A percentile compares a stretch with the other conserved stretches of the same genome.
These are phyloP conservation scores for Catostylus mosaicus DNA, from an alignment of 30 jellyfish, hydroid and myxozoan species.

Conservation along the genomic window DNA sequence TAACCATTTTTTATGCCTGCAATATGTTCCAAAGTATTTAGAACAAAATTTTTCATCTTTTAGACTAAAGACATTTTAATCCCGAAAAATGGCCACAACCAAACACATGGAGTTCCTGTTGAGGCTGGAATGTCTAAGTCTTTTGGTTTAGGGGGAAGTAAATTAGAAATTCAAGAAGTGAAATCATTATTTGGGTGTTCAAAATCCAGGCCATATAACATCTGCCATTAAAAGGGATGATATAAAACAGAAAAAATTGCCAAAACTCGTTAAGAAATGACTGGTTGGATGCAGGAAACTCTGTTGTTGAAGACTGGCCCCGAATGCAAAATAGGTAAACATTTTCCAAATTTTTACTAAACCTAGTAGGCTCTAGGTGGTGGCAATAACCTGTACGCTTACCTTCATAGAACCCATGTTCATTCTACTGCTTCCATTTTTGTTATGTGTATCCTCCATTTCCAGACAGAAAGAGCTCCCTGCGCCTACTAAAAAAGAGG, in stretches of 20 bases:
- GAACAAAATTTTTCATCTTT: no score
- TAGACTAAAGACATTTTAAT: no score
- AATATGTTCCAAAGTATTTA: no score
- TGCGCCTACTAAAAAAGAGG: neutral
- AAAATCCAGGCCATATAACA: no score
- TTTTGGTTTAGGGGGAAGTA: no score
- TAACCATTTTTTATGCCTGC: no score
- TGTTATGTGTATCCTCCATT: neutral
- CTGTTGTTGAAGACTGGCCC: neutral
- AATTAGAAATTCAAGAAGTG: no score
- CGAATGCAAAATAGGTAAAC: neutral
- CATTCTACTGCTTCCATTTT: neutral
- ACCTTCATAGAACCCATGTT: constrained; percentile 16
- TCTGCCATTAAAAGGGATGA: neutral
- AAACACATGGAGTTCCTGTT: no score
- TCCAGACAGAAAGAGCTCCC: neutral
- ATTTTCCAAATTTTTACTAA: neutral
- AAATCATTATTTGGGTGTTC: no score
- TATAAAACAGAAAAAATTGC: neutral
- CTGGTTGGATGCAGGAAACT: neutral
- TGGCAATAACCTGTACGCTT: no score
- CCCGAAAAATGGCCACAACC: no score
- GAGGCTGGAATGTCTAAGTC: no score
- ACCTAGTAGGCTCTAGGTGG: neutral
- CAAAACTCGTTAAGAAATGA: neutral